Evolutionary conservation across 2,113 vertebrate genomes (phyloP).

Genomic region (Kryptolebias marmoratus): DNA sequence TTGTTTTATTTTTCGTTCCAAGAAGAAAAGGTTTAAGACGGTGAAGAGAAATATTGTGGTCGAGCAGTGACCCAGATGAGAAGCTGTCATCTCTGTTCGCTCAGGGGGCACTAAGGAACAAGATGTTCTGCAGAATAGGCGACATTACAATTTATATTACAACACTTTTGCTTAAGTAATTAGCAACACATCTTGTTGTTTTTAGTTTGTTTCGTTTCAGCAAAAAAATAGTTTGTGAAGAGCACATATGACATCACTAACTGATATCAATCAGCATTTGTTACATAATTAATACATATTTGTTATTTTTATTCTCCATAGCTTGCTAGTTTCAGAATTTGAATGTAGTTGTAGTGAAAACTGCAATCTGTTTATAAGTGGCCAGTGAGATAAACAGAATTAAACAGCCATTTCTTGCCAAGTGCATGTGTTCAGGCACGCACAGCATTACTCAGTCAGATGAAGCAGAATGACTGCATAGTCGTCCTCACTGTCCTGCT

Average conservation of each 20-base stretch:
- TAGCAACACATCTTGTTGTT: not conserved
- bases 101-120: constrained; percentile 41
- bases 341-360: not conserved
- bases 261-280: no score
- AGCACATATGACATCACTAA: not conserved
- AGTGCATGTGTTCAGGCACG: not conserved
- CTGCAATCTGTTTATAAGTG: no score
- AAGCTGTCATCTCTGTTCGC: constrained; percentile 53
- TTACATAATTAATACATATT: no score
- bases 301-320: not conserved
- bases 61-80: constrained; percentile 62
- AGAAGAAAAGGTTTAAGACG: constrained; percentile 10
- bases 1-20: constrained; percentile 22
- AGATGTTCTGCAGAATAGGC: constrained; percentile 43
- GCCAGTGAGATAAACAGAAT: not conserved
- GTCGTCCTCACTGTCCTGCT: constrained; percentile 36
- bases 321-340: not conserved
- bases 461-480: constrained; percentile 15
- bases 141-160: constrained; percentile 9
- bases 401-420: not conserved
- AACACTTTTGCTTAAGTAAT: not conserved
- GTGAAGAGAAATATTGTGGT: constrained; percentile 26
- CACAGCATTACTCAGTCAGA: constrained; percentile 14
- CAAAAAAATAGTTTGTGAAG: not conserved
- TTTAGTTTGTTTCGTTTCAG: no score